Percentiles rank a stretch among this genome's conserved stretches.
Evolutionary conservation across 2,888 invertebrate genomes (phyloP).

Genomic region (Protophormia terraenovae): DNA sequence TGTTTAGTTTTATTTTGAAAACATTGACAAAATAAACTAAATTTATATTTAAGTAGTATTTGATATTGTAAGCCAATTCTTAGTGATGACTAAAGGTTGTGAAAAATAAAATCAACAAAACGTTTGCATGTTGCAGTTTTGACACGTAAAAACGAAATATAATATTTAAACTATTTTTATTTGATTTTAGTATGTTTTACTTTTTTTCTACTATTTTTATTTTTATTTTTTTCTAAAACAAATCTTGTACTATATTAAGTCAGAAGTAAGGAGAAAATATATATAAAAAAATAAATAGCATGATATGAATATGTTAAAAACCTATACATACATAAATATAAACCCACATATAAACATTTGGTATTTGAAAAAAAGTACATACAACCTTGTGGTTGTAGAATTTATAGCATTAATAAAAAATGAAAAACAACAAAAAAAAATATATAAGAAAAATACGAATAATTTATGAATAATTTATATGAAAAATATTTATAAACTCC

Average conservation of each 20-base stretch:
- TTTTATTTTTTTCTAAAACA: not conserved
- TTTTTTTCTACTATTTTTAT: not conserved
- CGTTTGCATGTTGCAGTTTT: constrained; percentile 60
- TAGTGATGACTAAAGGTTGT: not conserved
- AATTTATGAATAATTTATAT: constrained; percentile 44
- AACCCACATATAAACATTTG: constrained; percentile 19
- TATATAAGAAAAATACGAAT: constrained; percentile 5
- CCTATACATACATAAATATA: not conserved
- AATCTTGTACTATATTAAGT: constrained; percentile 18
- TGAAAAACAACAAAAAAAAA: not conserved
- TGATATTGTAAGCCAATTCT: not conserved
- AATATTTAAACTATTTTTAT: constrained; percentile 46
- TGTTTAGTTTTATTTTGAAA: not conserved
- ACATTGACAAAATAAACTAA: not conserved
- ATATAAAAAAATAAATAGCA: constrained; percentile 36
- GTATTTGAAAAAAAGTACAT: not conserved
- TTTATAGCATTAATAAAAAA: constrained; percentile 61
- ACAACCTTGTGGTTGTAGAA: constrained; percentile 53
- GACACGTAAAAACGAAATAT: constrained; percentile 50
- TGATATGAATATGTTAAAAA: constrained; percentile 33
- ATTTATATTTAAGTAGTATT: not conserved
- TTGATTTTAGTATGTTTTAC: not conserved
- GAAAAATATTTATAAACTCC: constrained; percentile 20
- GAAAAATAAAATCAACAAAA: not conserved
- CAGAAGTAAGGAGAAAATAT: constrained; percentile 17